phyloP scores from a whole-genome alignment of 2,113 vertebrate genomes.

The Laterallus jamaicensis region DNA sequence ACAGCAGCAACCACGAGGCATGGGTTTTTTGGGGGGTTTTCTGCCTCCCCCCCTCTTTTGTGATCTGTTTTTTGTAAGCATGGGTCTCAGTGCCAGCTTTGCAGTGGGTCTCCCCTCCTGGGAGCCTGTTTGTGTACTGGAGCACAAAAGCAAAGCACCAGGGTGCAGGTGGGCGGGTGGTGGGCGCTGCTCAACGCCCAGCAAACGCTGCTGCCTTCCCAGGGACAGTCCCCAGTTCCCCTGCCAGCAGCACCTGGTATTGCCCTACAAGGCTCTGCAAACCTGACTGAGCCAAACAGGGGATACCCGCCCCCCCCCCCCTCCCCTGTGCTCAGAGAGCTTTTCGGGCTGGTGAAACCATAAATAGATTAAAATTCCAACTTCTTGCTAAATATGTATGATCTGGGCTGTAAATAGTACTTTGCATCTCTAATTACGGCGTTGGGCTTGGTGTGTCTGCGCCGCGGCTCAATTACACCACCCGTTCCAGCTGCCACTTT shows the following conservation, averaged over 20 bases:
- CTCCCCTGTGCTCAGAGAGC: not conserved
- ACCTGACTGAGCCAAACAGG: not conserved
- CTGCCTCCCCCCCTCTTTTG: not conserved
- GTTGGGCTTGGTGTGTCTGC: not conserved
- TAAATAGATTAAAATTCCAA: not conserved
- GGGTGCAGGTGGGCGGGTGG: not conserved
- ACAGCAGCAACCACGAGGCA: not conserved
- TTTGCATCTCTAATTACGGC: constrained; percentile 12
- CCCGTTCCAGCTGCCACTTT: not conserved
- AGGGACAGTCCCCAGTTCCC: not conserved
- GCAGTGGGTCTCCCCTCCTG: not conserved
- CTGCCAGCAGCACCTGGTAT: not conserved
- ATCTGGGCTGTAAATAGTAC: not conserved
- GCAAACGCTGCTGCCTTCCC: not conserved
- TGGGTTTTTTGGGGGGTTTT: too few relatives aligned
- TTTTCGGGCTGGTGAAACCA: not conserved
- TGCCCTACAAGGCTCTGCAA: not conserved
- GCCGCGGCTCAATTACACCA: not conserved
- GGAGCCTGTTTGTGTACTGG: not conserved
- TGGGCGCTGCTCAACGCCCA: not conserved
- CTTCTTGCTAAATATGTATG: not conserved
- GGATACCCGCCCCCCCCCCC: too few relatives aligned
- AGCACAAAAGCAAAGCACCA: not conserved
- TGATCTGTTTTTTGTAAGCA: not conserved
- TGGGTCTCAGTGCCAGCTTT: not conserved